Evolutionary conservation across 2,888 invertebrate species (phyloP).

Genomic region (Macaria notata): DNA sequence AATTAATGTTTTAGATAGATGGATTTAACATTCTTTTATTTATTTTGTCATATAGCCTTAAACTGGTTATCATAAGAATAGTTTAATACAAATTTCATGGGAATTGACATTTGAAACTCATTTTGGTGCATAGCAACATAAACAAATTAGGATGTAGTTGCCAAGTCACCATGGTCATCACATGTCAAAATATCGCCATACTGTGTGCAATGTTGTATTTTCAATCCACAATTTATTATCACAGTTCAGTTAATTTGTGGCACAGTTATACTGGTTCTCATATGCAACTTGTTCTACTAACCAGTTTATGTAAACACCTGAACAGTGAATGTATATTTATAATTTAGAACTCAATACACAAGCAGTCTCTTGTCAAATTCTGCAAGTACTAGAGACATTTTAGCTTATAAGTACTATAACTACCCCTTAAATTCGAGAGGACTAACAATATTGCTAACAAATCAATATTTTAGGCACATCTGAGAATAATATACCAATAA

Average conservation of each 20-base stretch:
- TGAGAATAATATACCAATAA: slow-evolving; percentile 64
- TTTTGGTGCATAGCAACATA: background rate
- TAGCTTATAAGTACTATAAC: slow-evolving; percentile 17
- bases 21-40: no score
- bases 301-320: slow-evolving; percentile 19
- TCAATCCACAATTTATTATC: slow-evolving; percentile 19
- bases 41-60: no score
- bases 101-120: no score
- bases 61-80: no score
- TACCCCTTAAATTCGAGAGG: slow-evolving; percentile 35
- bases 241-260: slow-evolving; percentile 26
- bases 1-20: no score
- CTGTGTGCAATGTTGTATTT: slow-evolving; percentile 13
- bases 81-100: no score
- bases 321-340: slow-evolving; percentile 11
- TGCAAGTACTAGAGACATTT: slow-evolving; percentile 19
- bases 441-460: slow-evolving; percentile 62
- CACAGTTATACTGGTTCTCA: slow-evolving; percentile 20
- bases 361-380: slow-evolving; percentile 17
- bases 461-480: slow-evolving; percentile 75
- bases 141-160: slow-evolving; percentile 5
- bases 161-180: slow-evolving; percentile 15
- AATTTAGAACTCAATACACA: slow-evolving; percentile 4
- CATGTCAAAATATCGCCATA: background rate
- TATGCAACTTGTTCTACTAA: slow-evolving; percentile 16